Evolutionary conservation across 2,797 vertebrate genomes (phyloP).

Genomic region (Ispidina lecontei): DNA sequence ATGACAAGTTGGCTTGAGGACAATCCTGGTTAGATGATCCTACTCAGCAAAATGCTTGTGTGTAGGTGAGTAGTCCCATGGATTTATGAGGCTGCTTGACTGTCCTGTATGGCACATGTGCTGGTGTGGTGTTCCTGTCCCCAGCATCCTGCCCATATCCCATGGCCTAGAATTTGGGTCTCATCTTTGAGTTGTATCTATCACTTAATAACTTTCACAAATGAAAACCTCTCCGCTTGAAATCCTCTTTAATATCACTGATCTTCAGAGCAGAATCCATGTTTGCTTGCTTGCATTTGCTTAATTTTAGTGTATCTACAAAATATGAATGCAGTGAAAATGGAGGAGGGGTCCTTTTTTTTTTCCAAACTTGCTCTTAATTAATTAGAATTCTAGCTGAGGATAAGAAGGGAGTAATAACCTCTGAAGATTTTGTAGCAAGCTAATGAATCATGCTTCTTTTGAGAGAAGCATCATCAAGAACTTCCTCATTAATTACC

Average conservation of each 20-base stretch:
- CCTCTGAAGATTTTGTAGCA: neutral
- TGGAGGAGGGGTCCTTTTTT: accelerated
- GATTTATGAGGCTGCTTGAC: neutral
- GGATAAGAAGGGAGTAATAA: neutral
- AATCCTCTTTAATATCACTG: neutral
- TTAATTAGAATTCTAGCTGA: neutral
- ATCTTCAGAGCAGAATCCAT: neutral
- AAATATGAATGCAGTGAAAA: neutral
- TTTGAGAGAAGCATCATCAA: neutral
- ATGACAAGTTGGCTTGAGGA: neutral
- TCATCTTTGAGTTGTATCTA: neutral
- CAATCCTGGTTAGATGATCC: neutral
- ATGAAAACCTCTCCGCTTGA: neutral
- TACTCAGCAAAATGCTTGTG: neutral
- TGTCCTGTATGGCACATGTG: accelerated
- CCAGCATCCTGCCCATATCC: neutral
- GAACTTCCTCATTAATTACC: neutral
- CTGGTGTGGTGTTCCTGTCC: neutral
- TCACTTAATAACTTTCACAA: neutral
- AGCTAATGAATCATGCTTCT: neutral
- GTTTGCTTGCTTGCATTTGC: neutral
- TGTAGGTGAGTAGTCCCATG: neutral
- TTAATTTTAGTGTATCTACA: neutral
- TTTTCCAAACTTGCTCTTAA: neutral
- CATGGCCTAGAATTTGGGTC: neutral